Conservation (phyloP, 2,113 vertebrate species). For the Rousettus leschenaultii region DNA sequence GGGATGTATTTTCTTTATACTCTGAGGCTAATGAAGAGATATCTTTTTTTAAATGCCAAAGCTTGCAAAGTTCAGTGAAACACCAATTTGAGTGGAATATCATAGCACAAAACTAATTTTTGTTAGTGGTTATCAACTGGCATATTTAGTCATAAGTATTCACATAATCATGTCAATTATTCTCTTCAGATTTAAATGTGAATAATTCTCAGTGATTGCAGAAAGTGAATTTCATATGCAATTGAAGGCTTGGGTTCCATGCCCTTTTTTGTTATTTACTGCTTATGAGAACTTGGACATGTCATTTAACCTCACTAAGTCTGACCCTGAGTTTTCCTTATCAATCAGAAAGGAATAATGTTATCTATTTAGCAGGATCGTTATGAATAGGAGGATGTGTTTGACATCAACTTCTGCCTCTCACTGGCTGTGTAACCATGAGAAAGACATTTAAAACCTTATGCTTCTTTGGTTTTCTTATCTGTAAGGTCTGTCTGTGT, state of each 20-base stretch:
- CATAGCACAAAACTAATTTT: constrained; percentile 31
- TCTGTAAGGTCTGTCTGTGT: not conserved
- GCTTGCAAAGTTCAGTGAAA: constrained; percentile 36
- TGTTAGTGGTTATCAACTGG: constrained; percentile 31
- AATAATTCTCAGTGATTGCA: constrained; percentile 29
- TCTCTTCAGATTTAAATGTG: constrained; percentile 17
- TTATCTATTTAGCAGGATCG: not conserved
- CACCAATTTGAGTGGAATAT: constrained; percentile 4
- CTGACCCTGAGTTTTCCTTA: not conserved
- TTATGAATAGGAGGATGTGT: not conserved
- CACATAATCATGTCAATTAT: not conserved
- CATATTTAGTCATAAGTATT: constrained; percentile 26
- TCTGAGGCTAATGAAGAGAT: constrained; percentile 7
- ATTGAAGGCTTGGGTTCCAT: not conserved
- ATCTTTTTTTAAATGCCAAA: not conserved
- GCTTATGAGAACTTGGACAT: not conserved
- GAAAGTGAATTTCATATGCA: constrained; percentile 6
- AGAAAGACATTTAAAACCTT: not conserved
- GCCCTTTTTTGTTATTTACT: not conserved
- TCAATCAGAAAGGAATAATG: not conserved
- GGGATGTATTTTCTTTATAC: constrained; percentile 33
- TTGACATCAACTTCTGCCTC: not conserved
- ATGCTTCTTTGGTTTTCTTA: not conserved
- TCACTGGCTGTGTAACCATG: not conserved
- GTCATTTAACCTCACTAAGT: not conserved